Evolutionary conservation across 2,797 vertebrate species (phyloP).

Genomic region (Epinephelus malabaricus): DNA sequence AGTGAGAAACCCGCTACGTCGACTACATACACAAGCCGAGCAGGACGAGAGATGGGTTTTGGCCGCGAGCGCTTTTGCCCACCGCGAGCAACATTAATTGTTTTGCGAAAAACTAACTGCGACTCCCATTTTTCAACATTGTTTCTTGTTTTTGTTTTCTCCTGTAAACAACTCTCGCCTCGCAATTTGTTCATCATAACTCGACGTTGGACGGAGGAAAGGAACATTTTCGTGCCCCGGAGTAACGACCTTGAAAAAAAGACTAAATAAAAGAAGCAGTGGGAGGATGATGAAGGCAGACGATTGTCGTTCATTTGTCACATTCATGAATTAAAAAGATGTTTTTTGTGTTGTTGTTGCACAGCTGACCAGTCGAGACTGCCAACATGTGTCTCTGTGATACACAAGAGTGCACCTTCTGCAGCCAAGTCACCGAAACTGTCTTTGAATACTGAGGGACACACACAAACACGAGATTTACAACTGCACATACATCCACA

Average conservation of each 20-base stretch:
- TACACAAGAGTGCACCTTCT: constrained; percentile 22
- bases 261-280: constrained; percentile 52
- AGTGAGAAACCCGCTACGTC: constrained; percentile 71
- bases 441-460: constrained; percentile 19
- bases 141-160: constrained; percentile 69
- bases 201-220: constrained; percentile 36
- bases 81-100: constrained; percentile 79
- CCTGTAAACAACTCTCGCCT: constrained; percentile 74
- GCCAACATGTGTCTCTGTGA: constrained; percentile 66
- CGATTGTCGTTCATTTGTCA: constrained; percentile 61
- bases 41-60: constrained; percentile 73
- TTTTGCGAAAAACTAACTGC: constrained; percentile 68
- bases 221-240: constrained; percentile 49
- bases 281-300: constrained; percentile 56
- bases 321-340: constrained; percentile 64
- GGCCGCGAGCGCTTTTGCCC: constrained; percentile 77
- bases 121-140: constrained; percentile 72
- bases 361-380: constrained; percentile 63
- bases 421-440: constrained; percentile 41
- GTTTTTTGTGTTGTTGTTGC: constrained; percentile 54
- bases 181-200: constrained; percentile 72
- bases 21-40: constrained; percentile 48
- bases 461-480: background rate
- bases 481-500: background rate
- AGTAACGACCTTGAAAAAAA: constrained; percentile 63